Evolutionary conservation across 2,797 vertebrate species (phyloP), one percentile per base, ranked within the genome.

Genomic region (Perodicticus potto): DNA sequence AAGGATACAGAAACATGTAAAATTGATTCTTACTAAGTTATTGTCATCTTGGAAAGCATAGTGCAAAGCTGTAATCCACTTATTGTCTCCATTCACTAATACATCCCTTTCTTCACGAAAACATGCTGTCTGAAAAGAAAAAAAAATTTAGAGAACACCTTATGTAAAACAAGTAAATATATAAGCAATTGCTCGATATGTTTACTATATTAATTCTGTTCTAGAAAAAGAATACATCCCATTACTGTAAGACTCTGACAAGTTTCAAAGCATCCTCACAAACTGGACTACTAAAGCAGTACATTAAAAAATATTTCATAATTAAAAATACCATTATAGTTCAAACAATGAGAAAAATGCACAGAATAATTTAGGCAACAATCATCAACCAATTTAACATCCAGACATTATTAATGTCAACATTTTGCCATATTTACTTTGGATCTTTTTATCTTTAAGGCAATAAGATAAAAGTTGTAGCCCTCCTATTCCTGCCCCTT

Each of bases 1-100:
- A 59, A 70, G n/a, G 16, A 82, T 53, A 69, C 0, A 81, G 37
- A 91, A 5, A 91, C 2, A 90, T 0, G 43, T 23, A 94, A 89
- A 95, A 93, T n/a, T 20, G 85, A 95, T 20, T 98, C 98, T 99
- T 98, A 99, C 99, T 99, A 99, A 98, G 97, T 99, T 99, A 98
- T 99, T 99, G 98, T 99, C 99, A 91, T 99, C 99, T 98, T 99
- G 99, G 98, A 99, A 99, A 95, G 99, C 99, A 23, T 99, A 99
- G 98, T 99, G 99, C 97, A 99, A 98, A 17, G 99, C 99, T 97
- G 99, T 99, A 98, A 99, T 99, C 99, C 99, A 99, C 97, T 99
- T 99, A 98, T 99, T 99, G 98, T 99, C 99, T 95, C 99, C 99
- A 14, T 99, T 99, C 69, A 99, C 99, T 98, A 99, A 98, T 65